A percentile compares a stretch with the other conserved stretches of the same genome.
Conservation (phyloP, 1,140 invertebrate species). For the Condylostylus longicornis region DNA sequence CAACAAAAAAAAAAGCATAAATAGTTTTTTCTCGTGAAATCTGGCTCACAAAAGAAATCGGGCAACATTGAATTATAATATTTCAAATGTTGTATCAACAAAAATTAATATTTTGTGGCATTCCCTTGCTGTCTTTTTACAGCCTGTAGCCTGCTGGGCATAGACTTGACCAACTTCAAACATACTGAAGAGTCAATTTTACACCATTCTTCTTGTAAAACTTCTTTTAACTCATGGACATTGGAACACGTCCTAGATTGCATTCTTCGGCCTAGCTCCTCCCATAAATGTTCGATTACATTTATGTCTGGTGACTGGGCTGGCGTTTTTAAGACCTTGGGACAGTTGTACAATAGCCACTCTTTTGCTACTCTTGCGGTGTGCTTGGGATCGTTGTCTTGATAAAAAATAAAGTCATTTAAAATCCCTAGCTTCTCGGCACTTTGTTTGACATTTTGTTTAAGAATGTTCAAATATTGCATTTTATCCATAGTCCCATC, state of each 20-base stretch:
- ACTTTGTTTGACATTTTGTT: constrained; percentile 10
- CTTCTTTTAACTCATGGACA: neutral
- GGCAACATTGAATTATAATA: no score
- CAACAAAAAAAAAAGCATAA: no score
- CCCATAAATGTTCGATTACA: constrained; percentile 12
- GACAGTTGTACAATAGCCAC: constrained; percentile 12
- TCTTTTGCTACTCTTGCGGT: constrained; percentile 11
- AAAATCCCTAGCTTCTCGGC: constrained; percentile 9
- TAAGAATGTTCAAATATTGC: constrained; percentile 11
- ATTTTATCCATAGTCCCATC: constrained; percentile 10
- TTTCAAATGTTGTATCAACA: no score
- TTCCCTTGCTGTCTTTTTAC: no score
- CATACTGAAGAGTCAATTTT: no score
- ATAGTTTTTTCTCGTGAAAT: no score
- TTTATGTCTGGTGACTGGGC: constrained; percentile 16
- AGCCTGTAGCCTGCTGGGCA: no score
- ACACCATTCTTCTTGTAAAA: no score
- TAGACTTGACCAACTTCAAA: no score
- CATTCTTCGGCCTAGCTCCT: constrained; percentile 9
- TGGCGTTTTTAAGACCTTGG: constrained; percentile 13
- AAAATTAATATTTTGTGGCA: no score
- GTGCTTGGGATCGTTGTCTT: constrained; percentile 17
- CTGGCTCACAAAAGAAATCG: no score
- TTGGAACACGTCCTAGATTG: neutral
- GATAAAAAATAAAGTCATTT: constrained; percentile 5